Base-by-base conservation (phyloP, 37 sponge, comb jelly and placozoan genomes). In the Corticium candelabrum region DNA sequence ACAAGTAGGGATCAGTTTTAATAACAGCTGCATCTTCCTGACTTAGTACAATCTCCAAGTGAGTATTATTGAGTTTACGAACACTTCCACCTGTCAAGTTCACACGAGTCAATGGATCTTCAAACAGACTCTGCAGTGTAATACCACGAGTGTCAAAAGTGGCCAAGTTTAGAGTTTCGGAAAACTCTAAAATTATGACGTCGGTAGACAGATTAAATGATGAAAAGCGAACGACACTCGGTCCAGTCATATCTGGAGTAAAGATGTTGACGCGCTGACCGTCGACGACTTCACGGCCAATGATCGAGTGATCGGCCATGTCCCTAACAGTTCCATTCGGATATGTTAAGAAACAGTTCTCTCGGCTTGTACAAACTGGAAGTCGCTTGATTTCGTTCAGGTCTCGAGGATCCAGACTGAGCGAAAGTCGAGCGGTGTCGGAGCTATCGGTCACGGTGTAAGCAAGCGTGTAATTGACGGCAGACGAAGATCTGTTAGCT, bases 21-120 rank as follows among this genome's bases (percentile, higher is more conserved):
- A 94, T 77, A 33, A 11, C 39, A 72, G 89, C 90, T 41, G 85
- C 41, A 40, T 94, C 95, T 57, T 81, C 79, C 33, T 86, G 77
- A 34, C 82, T 50, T 30, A 94, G 39, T 37, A 56, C 69, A 7
- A 94, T 31, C 11, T 38, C 38, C 3, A 82, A 35, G 1, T 76
- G 41, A 37, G 85, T 40, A 40, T 83, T 80, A 34, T 82, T 62
- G 35, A 70, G 71, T 7, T 71, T 30, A 3, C 50, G 15, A 21
- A 67, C 37, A 11, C 57, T 70, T 0, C 87, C 90, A 33, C 84
- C 86, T 0, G 81, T 87, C n/a, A 90, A 75, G 3, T 50, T 77
- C 34, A 78, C 81, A 21, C 40, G 39, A 30, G 80, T 78, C 0
- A 82, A 71, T 33, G 95, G 91, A 33, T 74, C 78, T 40, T 82